Percentiles rank a stretch among this genome's conserved stretches.
Evolutionary conservation across 1,140 invertebrate genomes (phyloP).

Genomic region (Scaptomyza pallida): DNA sequence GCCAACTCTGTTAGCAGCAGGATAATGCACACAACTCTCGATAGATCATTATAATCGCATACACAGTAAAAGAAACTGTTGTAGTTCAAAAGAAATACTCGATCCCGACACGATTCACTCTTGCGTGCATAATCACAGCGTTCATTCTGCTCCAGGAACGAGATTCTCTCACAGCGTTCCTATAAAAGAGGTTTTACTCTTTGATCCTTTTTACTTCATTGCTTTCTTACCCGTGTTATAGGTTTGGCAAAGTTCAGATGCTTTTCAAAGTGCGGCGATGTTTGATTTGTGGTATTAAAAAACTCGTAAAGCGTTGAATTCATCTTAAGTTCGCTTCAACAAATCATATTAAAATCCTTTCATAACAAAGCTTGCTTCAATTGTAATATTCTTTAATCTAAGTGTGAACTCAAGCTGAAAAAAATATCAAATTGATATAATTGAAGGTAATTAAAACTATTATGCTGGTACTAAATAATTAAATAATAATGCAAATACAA

Average conservation of each 20-base stretch:
- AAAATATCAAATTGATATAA: conserved; percentile 15
- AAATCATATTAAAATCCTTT: neutral
- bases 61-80: conserved; percentile 26
- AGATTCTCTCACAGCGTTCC: conserved; percentile 28
- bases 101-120: neutral
- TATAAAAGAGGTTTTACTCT: neutral
- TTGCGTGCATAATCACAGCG: conserved; percentile 20
- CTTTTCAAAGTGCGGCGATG: conserved; percentile 8
- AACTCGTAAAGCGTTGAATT: conserved; percentile 22
- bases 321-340: conserved; percentile 8
- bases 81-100: conserved; percentile 16
- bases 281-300: conserved; percentile 45
- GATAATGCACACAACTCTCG: neutral
- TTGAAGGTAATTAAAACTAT: conserved; percentile 37
- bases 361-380: neutral
- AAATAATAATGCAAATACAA: conserved; percentile 28
- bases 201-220: too few relatives aligned
- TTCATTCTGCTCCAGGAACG: neutral
- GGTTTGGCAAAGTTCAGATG: conserved; percentile 33
- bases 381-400: neutral
- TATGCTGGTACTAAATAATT: conserved; percentile 46
- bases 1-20: neutral
- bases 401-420: neutral
- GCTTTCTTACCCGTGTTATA: conserved; percentile 7
- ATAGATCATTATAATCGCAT: conserved; percentile 21